Evolutionary conservation across 2,888 invertebrate genomes (phyloP).

Genomic region (Rotaria macrura): DNA sequence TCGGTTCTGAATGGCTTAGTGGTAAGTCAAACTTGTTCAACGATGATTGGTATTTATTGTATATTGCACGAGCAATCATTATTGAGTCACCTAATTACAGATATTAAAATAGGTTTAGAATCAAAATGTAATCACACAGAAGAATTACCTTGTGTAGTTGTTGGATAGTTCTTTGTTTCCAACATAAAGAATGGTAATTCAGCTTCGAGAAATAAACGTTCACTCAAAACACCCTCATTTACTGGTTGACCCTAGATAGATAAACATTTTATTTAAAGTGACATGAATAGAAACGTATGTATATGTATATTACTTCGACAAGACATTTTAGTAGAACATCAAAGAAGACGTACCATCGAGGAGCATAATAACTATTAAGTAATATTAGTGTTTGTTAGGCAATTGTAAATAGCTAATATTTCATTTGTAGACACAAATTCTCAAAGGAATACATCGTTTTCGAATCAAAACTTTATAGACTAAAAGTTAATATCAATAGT

Average conservation of each 20-base stretch:
- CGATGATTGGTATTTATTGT: background rate
- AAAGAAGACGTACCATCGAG: constrained; percentile 67
- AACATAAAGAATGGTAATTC: constrained; percentile 29
- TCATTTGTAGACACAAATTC: no score
- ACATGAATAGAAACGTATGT: no score
- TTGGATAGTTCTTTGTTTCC: background rate
- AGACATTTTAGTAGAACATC: constrained; percentile 56
- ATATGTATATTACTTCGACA: constrained; percentile 41
- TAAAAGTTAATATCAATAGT: no score
- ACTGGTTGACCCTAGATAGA: background rate
- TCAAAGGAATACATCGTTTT: no score
- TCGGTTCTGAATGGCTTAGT: background rate
- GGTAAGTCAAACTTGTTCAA: background rate
- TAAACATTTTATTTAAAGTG: no score
- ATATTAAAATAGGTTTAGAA: background rate
- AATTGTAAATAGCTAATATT: no score
- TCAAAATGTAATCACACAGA: no score
- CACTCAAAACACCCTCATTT: background rate
- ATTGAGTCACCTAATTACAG: constrained; percentile 15
- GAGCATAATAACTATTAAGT: constrained; percentile 58
- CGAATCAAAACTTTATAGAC: no score
- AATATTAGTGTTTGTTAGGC: constrained; percentile 17
- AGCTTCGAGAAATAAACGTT: constrained; percentile 26
- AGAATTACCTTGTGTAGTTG: background rate
- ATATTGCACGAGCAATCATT: background rate